Evolutionary conservation across 2,797 vertebrate species (phyloP), one percentile per base, ranked within the genome.

Genomic region (Myioborus melanocephalus): DNA sequence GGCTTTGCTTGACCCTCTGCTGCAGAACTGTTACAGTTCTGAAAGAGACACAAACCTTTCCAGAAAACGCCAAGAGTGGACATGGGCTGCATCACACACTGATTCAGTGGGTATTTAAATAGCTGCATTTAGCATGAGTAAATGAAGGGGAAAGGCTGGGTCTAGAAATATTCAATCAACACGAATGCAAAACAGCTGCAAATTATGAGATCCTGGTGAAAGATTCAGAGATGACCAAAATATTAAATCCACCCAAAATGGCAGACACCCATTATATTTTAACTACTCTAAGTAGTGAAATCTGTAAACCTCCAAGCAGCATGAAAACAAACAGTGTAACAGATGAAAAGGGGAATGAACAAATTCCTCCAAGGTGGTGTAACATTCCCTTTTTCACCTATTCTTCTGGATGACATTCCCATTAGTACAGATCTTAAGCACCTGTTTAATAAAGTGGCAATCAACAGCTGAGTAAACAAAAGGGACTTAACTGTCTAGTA

Each of bases 41-140:
- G 63, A 82, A 73, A 0, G 0, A 65, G 13, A 34, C 0, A 8
- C 2, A 75, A 70, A 47, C 22, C 27, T 57, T 43, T 24, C 6
- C 49, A 85, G 44, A 60, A 70, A 78, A 60, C 47, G 41, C 13
- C 57, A 82, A 28, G 27, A 5, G 1, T 44, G 39, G 37, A 32
- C 27, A 50, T 1, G 10, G 24, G 8, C 32, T 86, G 53, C 41
- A 71, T 16, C 57, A 70, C 28, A 70, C 1, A 8, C 22, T 47
- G 26, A 50, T 68, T 35, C 26, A 52, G 19, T 30, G 12, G 49
- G 6, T 39, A 71, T 49, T 85, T 71, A 20, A 28, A 27, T 26
- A 56, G 68, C 6, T 60, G 49, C 10, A 56, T 34, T 68, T 34
- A 41, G 59, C 32, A 46, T 9, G 7, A 37, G 11, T 12, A 72